phyloP scores from a whole-genome alignment of 2,113 vertebrate species.

The Phoenicopterus ruber region DNA sequence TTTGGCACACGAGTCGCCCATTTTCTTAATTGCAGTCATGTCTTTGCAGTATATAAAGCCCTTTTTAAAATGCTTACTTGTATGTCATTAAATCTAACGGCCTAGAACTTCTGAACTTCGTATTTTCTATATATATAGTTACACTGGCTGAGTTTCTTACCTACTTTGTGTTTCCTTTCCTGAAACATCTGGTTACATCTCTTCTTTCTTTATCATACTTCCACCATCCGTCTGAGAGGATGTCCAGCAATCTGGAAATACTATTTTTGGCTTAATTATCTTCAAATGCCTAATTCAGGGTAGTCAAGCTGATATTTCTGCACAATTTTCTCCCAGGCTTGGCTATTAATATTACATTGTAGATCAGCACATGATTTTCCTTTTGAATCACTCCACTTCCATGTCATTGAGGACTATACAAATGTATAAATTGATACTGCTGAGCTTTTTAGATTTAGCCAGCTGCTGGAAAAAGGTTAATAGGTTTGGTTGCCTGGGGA shows the following conservation, averaged over 20 bases:
- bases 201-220: background rate
- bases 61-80: background rate
- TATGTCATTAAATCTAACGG: background rate
- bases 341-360: background rate
- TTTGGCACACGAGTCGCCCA: accelerated
- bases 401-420: constrained; percentile 19
- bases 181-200: background rate
- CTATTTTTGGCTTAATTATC: background rate
- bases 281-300: background rate
- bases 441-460: constrained; percentile 34
- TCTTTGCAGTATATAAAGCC: background rate
- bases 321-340: background rate
- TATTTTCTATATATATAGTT: background rate
- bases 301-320: background rate
- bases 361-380: constrained; percentile 4
- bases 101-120: background rate
- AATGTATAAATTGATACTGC: constrained; percentile 29
- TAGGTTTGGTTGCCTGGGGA: constrained; percentile 47
- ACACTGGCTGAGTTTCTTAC: background rate
- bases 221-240: background rate
- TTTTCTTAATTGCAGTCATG: background rate
- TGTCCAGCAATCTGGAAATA: background rate
- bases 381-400: constrained; percentile 3
- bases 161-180: background rate
- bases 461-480: constrained; percentile 53